phyloP scores from a whole-genome alignment of 2,113 vertebrate species.

The Atrichornis clamosus region DNA sequence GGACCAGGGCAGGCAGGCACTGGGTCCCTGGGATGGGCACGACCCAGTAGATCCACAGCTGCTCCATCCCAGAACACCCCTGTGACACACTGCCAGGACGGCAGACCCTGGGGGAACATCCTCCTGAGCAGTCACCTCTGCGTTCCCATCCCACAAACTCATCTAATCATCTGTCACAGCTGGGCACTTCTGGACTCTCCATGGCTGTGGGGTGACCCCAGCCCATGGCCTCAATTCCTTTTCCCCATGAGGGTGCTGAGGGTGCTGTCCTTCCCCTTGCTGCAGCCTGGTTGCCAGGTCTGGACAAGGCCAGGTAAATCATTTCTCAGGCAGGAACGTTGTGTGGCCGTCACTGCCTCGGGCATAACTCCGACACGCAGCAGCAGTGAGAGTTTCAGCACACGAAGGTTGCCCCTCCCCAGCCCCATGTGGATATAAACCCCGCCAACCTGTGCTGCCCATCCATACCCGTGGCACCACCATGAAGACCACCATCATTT shows the following conservation, averaged over 20 bases:
- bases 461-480: neutral
- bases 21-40: neutral
- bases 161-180: neutral
- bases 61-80: neutral
- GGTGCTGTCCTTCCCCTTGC: neutral
- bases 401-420: slow-evolving; percentile 22
- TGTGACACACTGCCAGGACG: accelerated
- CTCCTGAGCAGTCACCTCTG: neutral
- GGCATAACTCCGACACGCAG: neutral
- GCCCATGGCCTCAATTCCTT: neutral
- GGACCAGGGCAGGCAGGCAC: accelerated
- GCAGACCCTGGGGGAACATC: neutral
- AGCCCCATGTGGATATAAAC: neutral
- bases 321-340: slow-evolving; percentile 16
- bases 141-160: neutral
- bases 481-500: neutral
- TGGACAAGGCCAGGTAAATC: neutral
- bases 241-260: neutral
- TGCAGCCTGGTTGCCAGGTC: neutral
- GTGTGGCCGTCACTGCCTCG: neutral
- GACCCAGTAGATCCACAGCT: neutral
- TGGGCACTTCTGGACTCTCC: neutral
- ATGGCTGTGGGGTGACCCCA: neutral
- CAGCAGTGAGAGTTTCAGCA: neutral
- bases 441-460: accelerated